Base-by-base conservation (phyloP, 2,888 invertebrate species). In the Epicampocera succincta region DNA sequence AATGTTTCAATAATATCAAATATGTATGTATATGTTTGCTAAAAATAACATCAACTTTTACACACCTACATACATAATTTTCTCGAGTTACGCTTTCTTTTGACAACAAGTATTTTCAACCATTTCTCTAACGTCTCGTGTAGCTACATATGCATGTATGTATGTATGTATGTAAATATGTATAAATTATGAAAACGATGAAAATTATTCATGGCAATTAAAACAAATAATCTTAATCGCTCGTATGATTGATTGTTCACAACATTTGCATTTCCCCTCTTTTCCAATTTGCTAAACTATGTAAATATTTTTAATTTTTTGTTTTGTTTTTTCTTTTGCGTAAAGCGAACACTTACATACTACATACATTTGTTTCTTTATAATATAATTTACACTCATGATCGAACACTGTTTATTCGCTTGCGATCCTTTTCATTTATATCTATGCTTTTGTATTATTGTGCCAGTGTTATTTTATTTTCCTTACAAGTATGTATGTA, bases 181-280 rank as follows among this genome's bases (percentile, higher is more conserved):
- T 40, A 40, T 38, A 40, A 58, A 58, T 40, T 29, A 29, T 44
- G n/a, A 44, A n/a, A 44, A 25, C 42, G 0, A 15, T 61, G 3
- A 75, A 72, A 61, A 82, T 82, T 72, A 58, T 65, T 42, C 77
- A 77, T 12, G 2, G 63, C 29, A 63, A 48, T 61, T 44, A 44
- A n/a, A 63, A 63, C 19, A n/a, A 48, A 17, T 48, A 17, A 63
- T 48, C 17, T 33, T 38, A 29, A 38, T 33, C 63, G 19, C 52
- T 50, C 40, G 33, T 56, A 66, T 48, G 74, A 58, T 54, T 85
- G 84, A 84, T 85, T 85, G 85, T 84, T 82, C 83, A 82, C 85
- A 84, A 85, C 84, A 85, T 68, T 42, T 66, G 33, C 58, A 13
- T 19, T 12, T 38, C 15, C 48, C 11, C n/a, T 40, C 44, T 42